These are phyloP conservation scores for Ostrea edulis DNA, from an alignment of 1,140 invertebrate species.

Conservation along the genomic window DNA sequence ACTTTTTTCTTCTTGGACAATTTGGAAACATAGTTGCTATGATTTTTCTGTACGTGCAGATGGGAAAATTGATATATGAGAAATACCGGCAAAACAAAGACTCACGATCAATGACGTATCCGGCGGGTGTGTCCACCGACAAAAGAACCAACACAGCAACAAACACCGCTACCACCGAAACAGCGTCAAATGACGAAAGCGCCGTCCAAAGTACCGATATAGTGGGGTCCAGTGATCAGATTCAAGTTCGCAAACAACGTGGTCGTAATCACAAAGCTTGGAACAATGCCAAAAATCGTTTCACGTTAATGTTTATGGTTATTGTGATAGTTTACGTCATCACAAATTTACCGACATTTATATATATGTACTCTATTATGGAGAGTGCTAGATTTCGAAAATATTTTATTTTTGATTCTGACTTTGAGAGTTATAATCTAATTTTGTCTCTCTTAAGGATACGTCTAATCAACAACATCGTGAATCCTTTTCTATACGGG, in stretches of 20 bases:
- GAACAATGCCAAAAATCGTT: constrained; percentile 37
- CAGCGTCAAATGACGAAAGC: neutral
- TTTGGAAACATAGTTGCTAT: constrained; percentile 33
- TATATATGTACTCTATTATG: constrained; percentile 21
- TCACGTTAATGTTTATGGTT: constrained; percentile 36
- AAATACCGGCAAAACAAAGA: constrained; percentile 12
- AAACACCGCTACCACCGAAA: neutral
- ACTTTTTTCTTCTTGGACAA: constrained; percentile 16
- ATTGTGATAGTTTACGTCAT: constrained; percentile 36
- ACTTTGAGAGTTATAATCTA: constrained; percentile 23
- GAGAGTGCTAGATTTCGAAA: constrained; percentile 16
- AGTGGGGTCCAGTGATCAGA: neutral
- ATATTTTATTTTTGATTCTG: constrained; percentile 15
- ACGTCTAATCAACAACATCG: constrained; percentile 48
- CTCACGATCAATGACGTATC: too few relatives aligned
- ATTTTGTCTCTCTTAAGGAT: constrained; percentile 14
- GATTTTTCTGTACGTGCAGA: constrained; percentile 36
- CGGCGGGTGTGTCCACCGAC: neutral
- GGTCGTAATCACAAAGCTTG: constrained; percentile 9
- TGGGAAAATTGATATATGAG: constrained; percentile 30
- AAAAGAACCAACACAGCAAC: neutral
- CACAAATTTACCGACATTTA: constrained; percentile 40
- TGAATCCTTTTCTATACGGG: constrained; percentile 51
- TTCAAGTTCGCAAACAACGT: neutral
- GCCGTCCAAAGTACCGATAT: neutral